Evolutionary conservation across 2,113 vertebrate genomes (phyloP).

Genomic region (Salvelinus alpinus): DNA sequence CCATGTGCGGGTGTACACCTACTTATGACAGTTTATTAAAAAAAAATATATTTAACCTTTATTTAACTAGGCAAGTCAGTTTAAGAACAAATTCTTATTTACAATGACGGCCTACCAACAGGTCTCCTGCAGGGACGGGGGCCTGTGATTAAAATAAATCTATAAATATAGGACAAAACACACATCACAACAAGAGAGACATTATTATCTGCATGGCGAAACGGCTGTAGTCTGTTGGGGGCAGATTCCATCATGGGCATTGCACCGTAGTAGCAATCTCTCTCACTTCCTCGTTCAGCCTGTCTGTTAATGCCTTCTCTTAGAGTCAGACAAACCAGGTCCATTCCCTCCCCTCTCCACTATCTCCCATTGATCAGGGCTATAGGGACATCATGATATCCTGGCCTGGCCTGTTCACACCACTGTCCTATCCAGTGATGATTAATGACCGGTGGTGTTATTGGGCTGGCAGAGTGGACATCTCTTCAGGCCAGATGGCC

Average conservation of each 20-base stretch:
- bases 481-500: conserved; percentile 74
- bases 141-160: too few species aligned
- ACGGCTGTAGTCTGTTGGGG: neutral
- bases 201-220: neutral
- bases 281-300: neutral
- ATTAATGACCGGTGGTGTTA: conserved; percentile 86
- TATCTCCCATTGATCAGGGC: neutral
- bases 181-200: too few species aligned
- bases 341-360: neutral
- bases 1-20: neutral
- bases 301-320: neutral
- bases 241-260: neutral
- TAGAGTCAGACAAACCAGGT: neutral
- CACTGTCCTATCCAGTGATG: conserved; percentile 72
- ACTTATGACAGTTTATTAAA: too few species aligned
- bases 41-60: too few species aligned
- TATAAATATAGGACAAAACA: too few species aligned
- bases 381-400: conserved; percentile 1
- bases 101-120: too few species aligned
- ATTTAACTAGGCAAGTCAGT: too few species aligned
- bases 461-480: conserved; percentile 11
- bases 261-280: neutral
- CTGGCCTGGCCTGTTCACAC: conserved; percentile 1
- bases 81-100: too few species aligned
- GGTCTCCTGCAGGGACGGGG: too few species aligned